Percentiles rank a stretch among this genome's conserved stretches.
Conservation (phyloP, 2,113 vertebrate genomes). For the Corythaeola cristata region DNA sequence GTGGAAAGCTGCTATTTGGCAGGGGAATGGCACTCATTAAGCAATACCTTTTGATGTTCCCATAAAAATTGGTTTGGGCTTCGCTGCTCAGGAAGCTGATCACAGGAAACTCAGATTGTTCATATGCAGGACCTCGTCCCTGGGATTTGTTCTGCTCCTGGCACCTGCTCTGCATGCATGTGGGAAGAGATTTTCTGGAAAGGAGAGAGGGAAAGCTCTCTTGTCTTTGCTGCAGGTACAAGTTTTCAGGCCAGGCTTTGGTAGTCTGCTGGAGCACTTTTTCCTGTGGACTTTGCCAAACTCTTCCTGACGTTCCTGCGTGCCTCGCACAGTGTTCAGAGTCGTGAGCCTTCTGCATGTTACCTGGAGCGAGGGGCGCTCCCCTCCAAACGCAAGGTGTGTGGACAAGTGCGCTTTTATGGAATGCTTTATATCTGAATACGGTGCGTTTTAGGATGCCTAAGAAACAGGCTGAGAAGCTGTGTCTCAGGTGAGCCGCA, state of each 20-base stretch:
- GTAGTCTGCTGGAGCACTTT: not conserved
- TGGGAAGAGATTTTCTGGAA: not conserved
- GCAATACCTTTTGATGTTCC: not conserved
- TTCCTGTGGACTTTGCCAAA: not conserved
- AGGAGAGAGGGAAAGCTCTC: not conserved
- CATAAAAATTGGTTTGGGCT: not conserved
- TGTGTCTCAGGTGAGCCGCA: not conserved
- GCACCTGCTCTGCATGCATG: fast-evolving
- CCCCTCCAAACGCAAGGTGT: not conserved
- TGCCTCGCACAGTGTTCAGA: not conserved
- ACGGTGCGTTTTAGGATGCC: not conserved
- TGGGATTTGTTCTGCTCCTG: not conserved
- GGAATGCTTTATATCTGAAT: not conserved
- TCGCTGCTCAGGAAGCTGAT: not conserved
- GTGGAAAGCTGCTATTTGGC: not conserved
- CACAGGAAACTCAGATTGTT: not conserved
- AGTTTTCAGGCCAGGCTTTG: not conserved
- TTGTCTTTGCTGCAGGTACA: not conserved
- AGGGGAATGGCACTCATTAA: not conserved
- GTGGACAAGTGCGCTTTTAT: not conserved
- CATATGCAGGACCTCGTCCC: not conserved
- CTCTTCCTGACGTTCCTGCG: fast-evolving
- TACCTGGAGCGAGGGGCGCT: not conserved
- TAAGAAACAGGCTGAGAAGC: not conserved
- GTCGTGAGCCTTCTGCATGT: not conserved